phyloP scores from a whole-genome alignment of 1,140 invertebrate species.

The Babylonia areolata region DNA sequence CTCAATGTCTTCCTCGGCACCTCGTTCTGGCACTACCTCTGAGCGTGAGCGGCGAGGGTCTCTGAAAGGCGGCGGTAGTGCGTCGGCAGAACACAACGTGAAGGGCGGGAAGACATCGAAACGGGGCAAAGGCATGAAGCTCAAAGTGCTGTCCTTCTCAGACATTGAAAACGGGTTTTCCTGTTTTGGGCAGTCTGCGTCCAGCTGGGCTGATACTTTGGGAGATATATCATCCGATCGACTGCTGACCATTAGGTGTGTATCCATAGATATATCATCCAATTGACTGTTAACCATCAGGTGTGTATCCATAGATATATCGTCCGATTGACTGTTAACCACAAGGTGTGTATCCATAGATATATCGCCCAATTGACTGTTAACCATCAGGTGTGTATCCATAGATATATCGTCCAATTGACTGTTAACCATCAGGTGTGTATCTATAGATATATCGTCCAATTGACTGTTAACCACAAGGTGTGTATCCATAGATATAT shows the following conservation, averaged over 20 bases:
- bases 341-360: no score
- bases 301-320: no score
- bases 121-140: slow-evolving; percentile 15
- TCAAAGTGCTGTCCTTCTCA: slow-evolving; percentile 14
- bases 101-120: slow-evolving; percentile 35
- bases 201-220: slow-evolving; percentile 30
- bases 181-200: slow-evolving; percentile 27
- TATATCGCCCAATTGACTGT: no score
- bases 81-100: slow-evolving; percentile 17
- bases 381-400: no score
- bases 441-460: no score
- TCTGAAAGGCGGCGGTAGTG: neutral
- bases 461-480: no score
- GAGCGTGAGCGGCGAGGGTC: slow-evolving; percentile 10
- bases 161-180: slow-evolving; percentile 32
- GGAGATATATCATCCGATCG: neutral
- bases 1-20: neutral
- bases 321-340: no score
- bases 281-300: no score
- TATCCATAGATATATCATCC: neutral
- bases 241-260: neutral
- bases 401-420: no score
- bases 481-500: no score
- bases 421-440: no score
- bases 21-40: neutral